Base-by-base conservation (phyloP, 2,797 vertebrate genomes). In the Helicolenus hilgendorfi region DNA sequence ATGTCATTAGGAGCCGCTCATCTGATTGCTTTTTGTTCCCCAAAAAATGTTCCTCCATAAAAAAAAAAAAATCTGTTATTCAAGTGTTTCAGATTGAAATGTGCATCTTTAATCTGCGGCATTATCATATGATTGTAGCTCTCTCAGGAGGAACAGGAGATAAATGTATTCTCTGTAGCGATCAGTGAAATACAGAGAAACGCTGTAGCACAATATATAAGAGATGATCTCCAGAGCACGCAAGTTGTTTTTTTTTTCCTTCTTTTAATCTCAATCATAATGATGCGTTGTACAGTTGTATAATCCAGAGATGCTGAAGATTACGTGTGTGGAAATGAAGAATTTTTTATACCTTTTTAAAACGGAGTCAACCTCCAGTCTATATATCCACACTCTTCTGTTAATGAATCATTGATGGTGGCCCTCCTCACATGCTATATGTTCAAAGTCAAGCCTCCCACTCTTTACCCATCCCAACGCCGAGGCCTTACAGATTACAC, bases 301-400 rank as follows among this genome's bases (percentile, higher is more conserved):
- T 83, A 84, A 92, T 87, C 77, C 75, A 81, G 26, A 79, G 35
- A 81, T 71, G 1, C 56, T 80, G 63, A 84, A 84, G 72, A 83
- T 82, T 73, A 76, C 14, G 8, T 69, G 8, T 69, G 22, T 59
- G 22, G 35, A 68, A 67, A 83, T 27, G 24, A 33, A 27, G 24
- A 56, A 83, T 65, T 56, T 56, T 5, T 8, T 76, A 6, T 22
- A 72, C 31, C 20, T 26, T 58, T 58, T 26, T 71, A 31, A 81
- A 56, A 36, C 60, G 4, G 29, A 79, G 24, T 67, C 33, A 13
- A 26, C 24, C 53, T 65, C 29, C 22, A 27, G 41, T 83, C 45
- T 79, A 41, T 41, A 36, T 38, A 26, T 65, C 1, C 15, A 33
- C 33, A 35, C 14, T 65, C 53, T 29, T 55, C 49, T 84, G 4